Base-by-base conservation (phyloP, 1,140 invertebrate species). In the Heterodera carotae region DNA sequence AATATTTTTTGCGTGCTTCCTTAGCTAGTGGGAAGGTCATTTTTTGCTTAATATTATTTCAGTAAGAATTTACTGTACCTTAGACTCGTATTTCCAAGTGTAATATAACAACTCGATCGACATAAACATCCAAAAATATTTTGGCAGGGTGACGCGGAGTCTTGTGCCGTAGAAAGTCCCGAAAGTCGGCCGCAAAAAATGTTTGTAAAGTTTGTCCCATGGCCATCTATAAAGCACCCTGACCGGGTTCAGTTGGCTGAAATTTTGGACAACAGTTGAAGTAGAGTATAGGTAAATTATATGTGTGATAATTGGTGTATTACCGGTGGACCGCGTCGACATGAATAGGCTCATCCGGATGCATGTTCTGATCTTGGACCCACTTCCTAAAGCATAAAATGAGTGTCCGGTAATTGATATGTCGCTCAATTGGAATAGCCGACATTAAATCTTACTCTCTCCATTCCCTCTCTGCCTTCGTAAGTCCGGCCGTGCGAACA, bases 311-410 rank as follows among this genome's bases (percentile, higher is more conserved):
- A 10, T 43, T 25, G 29, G 27, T 48, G n/a, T 29, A n/a, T 22
- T 33, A 76, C 75, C 75, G 67, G 34, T 76, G 67, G 0, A 76
- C 43, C 3, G 75, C 75, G 39, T 76, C 75, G 12, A 76, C 75
- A 69, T 76, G 82, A 27, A 87, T 81, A 62, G 85, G 85, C 78
- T 87, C 85, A 67, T 87, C 86, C 31, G 85, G 80, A 77, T 87
- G 85, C 29, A 87, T 70, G 67, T 87, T 82, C 72, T 87, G 86
- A 69, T 88, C 85, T 53, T 87, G 69, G 7, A 85, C 43, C 62
- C 66, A 83, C 70, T 84, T 84, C 12, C 82, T 83, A 39, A 75
- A 85, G 22, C 34, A 74, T 25, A 78, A 53, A 36, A n/a, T n/a
- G n/a, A n/a, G n/a, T n/a, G n/a, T n/a, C n/a, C n/a, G 36, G 10